phyloP scores from a whole-genome alignment of 2,797 vertebrate species.

The Pseudochirops cupreus region DNA sequence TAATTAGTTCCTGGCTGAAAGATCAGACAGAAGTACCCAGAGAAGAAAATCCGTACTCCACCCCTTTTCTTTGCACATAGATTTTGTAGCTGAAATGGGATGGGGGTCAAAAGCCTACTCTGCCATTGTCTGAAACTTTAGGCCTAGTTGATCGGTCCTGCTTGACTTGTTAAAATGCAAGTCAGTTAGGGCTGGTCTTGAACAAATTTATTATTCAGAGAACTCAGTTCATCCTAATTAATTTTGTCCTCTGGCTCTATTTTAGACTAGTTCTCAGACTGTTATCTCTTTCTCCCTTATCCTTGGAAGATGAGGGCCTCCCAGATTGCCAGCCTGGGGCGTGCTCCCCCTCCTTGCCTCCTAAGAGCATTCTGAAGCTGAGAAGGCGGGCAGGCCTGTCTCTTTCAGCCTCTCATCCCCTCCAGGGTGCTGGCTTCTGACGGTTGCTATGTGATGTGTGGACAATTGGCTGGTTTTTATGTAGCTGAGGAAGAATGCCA shows the following conservation, averaged over 20 bases:
- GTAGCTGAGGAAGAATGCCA: not conserved
- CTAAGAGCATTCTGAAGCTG: not conserved
- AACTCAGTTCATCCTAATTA: not conserved
- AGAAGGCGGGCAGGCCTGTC: not conserved
- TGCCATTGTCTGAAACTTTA: not conserved
- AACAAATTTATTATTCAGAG: not conserved
- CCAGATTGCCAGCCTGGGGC: not conserved
- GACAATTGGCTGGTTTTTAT: not conserved
- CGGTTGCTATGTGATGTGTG: not conserved
- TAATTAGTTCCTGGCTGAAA: not conserved
- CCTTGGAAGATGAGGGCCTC: not conserved
- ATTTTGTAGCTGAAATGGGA: not conserved
- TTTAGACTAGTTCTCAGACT: not conserved
- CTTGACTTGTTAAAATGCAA: not conserved
- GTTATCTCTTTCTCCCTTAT: not conserved
- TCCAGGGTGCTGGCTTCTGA: not conserved
- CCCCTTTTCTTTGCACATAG: not conserved
- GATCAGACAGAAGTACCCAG: not conserved
- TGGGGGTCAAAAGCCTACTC: not conserved
- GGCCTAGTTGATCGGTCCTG: rapidly evolving
- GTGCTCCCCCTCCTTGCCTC: not conserved
- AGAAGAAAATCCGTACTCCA: not conserved
- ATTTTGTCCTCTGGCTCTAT: not conserved
- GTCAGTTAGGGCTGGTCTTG: not conserved
- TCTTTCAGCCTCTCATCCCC: conserved; percentile 4